These are phyloP conservation scores for Cephalopholis sonnerati DNA, from an alignment of 2,113 vertebrate species.

Conservation along the genomic window DNA sequence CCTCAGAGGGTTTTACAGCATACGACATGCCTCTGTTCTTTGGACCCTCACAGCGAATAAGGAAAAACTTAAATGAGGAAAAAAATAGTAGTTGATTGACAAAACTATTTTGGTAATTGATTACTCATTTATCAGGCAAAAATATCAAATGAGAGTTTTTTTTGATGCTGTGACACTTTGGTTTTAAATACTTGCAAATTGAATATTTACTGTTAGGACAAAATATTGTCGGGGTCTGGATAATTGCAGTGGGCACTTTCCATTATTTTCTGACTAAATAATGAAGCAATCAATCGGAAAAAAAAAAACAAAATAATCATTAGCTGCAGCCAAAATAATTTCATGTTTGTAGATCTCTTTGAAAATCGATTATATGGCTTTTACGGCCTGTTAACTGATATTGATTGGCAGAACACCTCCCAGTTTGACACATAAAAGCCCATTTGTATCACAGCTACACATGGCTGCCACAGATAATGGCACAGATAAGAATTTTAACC, in stretches of 20 bases:
- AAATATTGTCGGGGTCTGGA: neutral
- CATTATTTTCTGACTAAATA: conserved; percentile 4
- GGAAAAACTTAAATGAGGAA: too few species aligned
- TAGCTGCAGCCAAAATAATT: neutral
- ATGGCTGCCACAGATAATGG: conserved; percentile 48
- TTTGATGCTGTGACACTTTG: neutral
- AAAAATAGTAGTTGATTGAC: too few species aligned
- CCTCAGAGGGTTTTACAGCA: too few species aligned
- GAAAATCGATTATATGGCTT: conserved; percentile 20
- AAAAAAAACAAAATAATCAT: neutral
- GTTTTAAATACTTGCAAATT: neutral
- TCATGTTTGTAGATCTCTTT: neutral
- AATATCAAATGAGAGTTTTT: neutral
- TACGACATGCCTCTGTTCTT: too few species aligned
- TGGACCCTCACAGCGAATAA: too few species aligned
- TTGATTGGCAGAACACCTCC: conserved; percentile 46
- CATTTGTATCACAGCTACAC: conserved; percentile 10
- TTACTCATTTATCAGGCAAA: neutral
- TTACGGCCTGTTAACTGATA: conserved; percentile 16
- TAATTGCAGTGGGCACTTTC: neutral
- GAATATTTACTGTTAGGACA: neutral
- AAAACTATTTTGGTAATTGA: neutral
- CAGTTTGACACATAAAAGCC: neutral
- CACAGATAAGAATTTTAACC: conserved; percentile 41
- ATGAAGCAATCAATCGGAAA: neutral